Evolutionary conservation across 1,140 invertebrate genomes (phyloP).

Genomic region (Caenorhabditis inopinata): DNA sequence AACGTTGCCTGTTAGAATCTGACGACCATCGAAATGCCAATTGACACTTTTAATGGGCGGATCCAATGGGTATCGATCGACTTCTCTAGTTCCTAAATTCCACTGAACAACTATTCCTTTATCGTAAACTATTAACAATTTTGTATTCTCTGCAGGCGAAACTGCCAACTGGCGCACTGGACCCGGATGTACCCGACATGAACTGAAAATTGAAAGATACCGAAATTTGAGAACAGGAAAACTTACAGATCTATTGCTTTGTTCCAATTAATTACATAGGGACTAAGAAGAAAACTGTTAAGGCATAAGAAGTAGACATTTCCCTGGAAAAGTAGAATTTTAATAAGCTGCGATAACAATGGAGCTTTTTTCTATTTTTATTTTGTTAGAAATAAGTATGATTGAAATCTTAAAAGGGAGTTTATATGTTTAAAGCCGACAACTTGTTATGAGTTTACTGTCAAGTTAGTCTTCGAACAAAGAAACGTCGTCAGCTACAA

Average conservation of each 20-base stretch:
- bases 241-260: constrained; percentile 98
- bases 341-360: too few relatives aligned
- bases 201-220: constrained; percentile 64
- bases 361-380: too few relatives aligned
- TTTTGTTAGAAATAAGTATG: too few relatives aligned
- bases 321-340: constrained; percentile 70
- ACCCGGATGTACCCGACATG: constrained; percentile 70
- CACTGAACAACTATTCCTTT: constrained; percentile 88
- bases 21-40: constrained; percentile 97
- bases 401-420: too few relatives aligned
- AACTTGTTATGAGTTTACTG: too few relatives aligned
- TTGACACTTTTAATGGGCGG: constrained; percentile 72
- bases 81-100: constrained; percentile 82
- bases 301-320: constrained; percentile 97
- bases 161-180: constrained; percentile 69
- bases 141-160: constrained; percentile 69
- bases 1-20: constrained; percentile 91
- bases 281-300: constrained; percentile 89
- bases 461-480: too few relatives aligned
- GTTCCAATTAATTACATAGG: constrained; percentile 99
- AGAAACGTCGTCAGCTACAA: too few relatives aligned
- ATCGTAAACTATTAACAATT: constrained; percentile 91
- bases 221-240: not conserved
- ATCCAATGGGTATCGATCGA: constrained; percentile 71
- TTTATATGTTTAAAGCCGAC: too few relatives aligned